Evolutionary conservation across 1,140 invertebrate genomes (phyloP).

Genomic region (Odontomachus brunneus): DNA sequence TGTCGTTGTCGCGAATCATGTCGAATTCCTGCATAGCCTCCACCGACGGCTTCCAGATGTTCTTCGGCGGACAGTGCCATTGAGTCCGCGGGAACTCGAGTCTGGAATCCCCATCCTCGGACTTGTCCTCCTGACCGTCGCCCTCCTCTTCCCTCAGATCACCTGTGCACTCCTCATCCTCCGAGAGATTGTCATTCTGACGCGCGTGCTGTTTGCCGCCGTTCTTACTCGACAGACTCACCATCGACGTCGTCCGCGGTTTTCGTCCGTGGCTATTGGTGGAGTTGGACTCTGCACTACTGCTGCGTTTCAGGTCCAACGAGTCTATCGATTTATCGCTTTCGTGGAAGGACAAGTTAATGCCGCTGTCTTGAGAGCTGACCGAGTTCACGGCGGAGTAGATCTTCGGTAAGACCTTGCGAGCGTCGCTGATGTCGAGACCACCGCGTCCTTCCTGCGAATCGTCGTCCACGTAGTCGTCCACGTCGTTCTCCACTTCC

Average conservation of each 20-base stretch:
- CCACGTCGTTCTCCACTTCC: slow-evolving; percentile 76
- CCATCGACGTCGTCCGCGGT: slow-evolving; percentile 60
- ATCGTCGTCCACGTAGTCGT: slow-evolving; percentile 84
- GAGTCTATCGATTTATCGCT: slow-evolving; percentile 85
- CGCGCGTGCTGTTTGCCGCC: slow-evolving; percentile 67
- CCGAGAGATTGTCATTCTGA: slow-evolving; percentile 80
- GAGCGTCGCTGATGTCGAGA: slow-evolving; percentile 59
- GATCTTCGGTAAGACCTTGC: slow-evolving; percentile 85
- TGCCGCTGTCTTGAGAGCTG: slow-evolving; percentile 91
- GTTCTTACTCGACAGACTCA: slow-evolving; percentile 44
- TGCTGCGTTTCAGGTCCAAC: slow-evolving; percentile 80
- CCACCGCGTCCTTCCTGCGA: slow-evolving; percentile 71
- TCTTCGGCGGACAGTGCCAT: slow-evolving; percentile 93
- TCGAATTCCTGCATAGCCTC: slow-evolving; percentile 93
- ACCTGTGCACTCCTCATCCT: slow-evolving; percentile 79
- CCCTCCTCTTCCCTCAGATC: slow-evolving; percentile 72
- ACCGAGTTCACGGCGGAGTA: slow-evolving; percentile 88
- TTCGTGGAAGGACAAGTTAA: slow-evolving; percentile 90
- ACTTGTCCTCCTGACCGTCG: slow-evolving; percentile 29
- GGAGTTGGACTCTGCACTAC: slow-evolving; percentile 81
- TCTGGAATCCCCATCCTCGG: slow-evolving; percentile 43
- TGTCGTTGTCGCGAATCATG: slow-evolving; percentile 94
- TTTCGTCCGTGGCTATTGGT: slow-evolving; percentile 73
- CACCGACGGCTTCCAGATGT: slow-evolving; percentile 92
- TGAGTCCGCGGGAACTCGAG: slow-evolving; percentile 65